phyloP scores from a whole-genome alignment of 2,797 vertebrate genomes.

The Amphiprion clarkii region DNA sequence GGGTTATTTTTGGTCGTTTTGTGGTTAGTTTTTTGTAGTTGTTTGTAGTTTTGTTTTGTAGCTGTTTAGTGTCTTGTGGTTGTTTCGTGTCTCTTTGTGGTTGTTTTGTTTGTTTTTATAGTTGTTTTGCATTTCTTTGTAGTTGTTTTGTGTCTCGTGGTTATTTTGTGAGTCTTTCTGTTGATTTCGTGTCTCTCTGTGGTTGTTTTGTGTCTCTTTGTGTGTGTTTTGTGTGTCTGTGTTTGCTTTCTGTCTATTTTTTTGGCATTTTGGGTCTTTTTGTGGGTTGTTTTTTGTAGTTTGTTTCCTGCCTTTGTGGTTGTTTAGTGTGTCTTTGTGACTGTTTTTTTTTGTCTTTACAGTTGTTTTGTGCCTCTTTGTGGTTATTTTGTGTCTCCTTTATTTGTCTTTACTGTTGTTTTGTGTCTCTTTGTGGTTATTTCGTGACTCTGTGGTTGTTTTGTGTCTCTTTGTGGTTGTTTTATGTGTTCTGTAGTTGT shows the following conservation, averaged over 20 bases:
- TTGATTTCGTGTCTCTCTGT: fast-evolving
- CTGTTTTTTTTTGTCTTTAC: background rate
- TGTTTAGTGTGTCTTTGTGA: background rate
- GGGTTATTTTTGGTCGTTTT: no score
- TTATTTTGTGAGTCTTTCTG: background rate
- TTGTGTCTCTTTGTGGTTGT: background rate
- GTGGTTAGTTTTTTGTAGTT: no score
- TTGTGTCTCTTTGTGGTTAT: no score
- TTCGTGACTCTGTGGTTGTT: background rate
- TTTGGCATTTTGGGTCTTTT: no score
- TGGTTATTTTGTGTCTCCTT: background rate
- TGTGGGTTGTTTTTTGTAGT: background rate
- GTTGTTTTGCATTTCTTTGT: no score
- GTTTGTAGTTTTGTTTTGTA: no score
- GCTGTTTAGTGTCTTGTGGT: background rate
- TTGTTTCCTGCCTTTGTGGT: background rate
- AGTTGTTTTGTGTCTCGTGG: background rate
- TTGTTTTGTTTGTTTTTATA: background rate
- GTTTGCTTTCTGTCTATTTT: background rate
- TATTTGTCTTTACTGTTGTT: no score
- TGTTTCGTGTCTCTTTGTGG: background rate
- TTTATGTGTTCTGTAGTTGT: background rate
- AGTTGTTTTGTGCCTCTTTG: background rate
- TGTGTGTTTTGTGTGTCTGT: background rate
- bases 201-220: background rate